Evolutionary conservation across 2,888 invertebrate genomes (phyloP).

Genomic region (Caenorhabditis plicata): DNA sequence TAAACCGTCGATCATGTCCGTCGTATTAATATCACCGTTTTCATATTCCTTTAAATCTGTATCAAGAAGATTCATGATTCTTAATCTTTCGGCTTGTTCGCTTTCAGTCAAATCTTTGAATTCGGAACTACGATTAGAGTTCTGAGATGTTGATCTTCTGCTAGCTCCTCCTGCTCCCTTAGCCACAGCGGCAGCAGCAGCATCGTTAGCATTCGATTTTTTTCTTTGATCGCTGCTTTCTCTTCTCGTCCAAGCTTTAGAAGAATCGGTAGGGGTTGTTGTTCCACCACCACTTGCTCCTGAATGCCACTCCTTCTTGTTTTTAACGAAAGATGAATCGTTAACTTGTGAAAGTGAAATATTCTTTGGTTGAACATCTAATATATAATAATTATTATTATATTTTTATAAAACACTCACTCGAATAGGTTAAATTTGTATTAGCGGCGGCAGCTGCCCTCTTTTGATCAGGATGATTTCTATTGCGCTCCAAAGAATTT

Average conservation of each 20-base stretch:
- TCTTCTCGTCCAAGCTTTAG: conserved; percentile 7
- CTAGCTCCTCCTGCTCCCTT: neutral
- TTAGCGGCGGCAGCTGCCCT: conserved; percentile 21
- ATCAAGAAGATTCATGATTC: conserved; percentile 12
- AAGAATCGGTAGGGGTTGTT: conserved; percentile 4
- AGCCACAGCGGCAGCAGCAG: conserved; percentile 24
- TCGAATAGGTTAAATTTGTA: conserved; percentile 6
- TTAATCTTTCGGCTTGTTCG: neutral
- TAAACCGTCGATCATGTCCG: conserved; percentile 19
- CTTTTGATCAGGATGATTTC: conserved; percentile 16
- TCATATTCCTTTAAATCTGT: conserved; percentile 20
- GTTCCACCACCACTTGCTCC: conserved; percentile 37
- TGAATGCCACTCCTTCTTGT: conserved; percentile 21
- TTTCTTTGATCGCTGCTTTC: conserved; percentile 34
- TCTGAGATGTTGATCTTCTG: conserved; percentile 25
- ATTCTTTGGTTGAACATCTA: conserved; percentile 22
- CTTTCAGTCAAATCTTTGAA: conserved; percentile 17
- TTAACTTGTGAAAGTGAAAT: conserved; percentile 11
- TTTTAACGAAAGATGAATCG: conserved; percentile 3
- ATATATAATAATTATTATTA: neutral
- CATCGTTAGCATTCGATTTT: conserved; percentile 21
- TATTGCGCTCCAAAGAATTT: conserved; percentile 31
- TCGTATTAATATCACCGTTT: conserved; percentile 4
- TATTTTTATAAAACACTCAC: neutral
- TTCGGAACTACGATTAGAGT: conserved; percentile 15